These are phyloP conservation scores for Acanthiza pusilla DNA, from an alignment of 2,797 vertebrate species.

Conservation along the genomic window DNA sequence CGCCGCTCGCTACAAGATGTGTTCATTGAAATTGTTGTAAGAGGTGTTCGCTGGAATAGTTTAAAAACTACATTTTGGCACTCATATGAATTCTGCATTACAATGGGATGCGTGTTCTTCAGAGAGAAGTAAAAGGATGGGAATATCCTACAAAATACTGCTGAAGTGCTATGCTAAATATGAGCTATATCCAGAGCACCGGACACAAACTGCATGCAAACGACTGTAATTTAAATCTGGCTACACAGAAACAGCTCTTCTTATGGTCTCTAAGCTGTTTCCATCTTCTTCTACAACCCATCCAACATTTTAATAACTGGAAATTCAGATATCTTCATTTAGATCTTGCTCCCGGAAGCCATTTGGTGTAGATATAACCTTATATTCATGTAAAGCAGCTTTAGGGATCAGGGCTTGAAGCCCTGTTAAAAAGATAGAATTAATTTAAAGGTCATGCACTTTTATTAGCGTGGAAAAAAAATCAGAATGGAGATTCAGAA, in stretches of 20 bases:
- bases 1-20: background rate
- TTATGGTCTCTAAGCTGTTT: background rate
- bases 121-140: background rate
- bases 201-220: conserved; percentile 12
- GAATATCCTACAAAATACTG: background rate
- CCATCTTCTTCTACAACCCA: background rate
- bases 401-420: background rate
- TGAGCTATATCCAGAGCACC: background rate
- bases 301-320: background rate
- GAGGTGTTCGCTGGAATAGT: background rate
- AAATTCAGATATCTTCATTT: conserved; percentile 4
- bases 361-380: background rate
- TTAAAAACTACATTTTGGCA: conserved; percentile 6
- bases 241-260: background rate
- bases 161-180: background rate
- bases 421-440: background rate
- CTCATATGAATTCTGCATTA: background rate
- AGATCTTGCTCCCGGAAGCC: background rate
- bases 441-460: background rate
- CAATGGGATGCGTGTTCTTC: background rate
- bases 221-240: background rate
- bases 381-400: background rate
- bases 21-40: conserved; percentile 14
- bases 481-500: background rate
- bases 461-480: background rate